Evolutionary conservation across 2,888 invertebrate species (phyloP).

Genomic region (Argyresthia goedartella): DNA sequence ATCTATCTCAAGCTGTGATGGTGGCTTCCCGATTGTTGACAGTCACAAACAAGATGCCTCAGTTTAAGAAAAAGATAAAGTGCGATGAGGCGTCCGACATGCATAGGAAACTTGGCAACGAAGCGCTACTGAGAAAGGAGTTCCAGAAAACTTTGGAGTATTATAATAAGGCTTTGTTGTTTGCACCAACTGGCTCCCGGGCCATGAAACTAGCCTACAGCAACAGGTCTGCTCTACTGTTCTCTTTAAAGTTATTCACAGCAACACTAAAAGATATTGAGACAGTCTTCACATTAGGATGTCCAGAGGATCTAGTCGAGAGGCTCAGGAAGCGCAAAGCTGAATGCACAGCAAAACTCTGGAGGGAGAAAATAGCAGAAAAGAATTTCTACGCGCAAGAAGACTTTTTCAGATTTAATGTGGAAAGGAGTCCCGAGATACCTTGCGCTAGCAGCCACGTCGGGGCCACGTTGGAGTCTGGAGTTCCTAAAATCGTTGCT

Average conservation of each 20-base stretch:
- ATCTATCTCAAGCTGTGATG: neutral
- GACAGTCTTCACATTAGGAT: slow-evolving; percentile 17
- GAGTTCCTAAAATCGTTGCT: slow-evolving; percentile 6
- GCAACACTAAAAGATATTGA: slow-evolving; percentile 21
- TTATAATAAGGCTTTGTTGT: slow-evolving; percentile 22
- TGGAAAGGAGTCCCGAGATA: neutral
- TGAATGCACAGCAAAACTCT: slow-evolving; percentile 2
- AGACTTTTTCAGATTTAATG: slow-evolving; percentile 11
- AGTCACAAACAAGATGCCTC: neutral
- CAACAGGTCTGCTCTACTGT: slow-evolving; percentile 22
- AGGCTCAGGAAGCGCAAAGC: slow-evolving; percentile 16
- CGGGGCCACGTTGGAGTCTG: neutral
- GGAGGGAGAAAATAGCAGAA: neutral
- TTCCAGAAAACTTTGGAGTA: slow-evolving; percentile 11
- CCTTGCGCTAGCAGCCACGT: slow-evolving; percentile 1
- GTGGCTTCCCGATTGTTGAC: neutral
- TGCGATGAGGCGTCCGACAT: slow-evolving; percentile 14
- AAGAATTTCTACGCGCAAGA: neutral
- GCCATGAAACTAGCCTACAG: slow-evolving; percentile 20
- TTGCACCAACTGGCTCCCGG: slow-evolving; percentile 19
- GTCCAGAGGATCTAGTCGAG: slow-evolving; percentile 16
- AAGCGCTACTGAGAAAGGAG: slow-evolving; percentile 9
- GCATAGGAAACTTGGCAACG: slow-evolving; percentile 17
- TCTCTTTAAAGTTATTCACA: slow-evolving; percentile 9
- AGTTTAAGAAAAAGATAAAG: slow-evolving; percentile 9